Evolutionary conservation across 2,113 vertebrate species (phyloP).

Genomic region (Phrynosoma platyrhinos): DNA sequence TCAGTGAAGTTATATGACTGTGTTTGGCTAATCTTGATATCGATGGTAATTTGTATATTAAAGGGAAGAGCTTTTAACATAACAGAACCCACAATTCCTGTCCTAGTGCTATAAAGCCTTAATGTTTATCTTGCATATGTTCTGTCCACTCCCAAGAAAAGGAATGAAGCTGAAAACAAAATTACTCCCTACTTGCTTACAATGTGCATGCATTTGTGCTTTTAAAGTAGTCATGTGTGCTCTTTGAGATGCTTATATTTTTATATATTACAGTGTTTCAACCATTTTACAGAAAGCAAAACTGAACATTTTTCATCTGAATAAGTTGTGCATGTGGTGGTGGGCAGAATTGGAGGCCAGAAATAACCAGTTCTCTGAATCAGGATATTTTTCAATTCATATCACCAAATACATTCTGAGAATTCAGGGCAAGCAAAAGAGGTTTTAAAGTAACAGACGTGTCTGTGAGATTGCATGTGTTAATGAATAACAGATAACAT

Average conservation of each 20-base stretch:
- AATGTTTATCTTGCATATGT: not conserved
- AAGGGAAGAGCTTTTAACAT: not conserved
- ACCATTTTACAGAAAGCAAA: not conserved
- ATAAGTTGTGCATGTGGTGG: no score
- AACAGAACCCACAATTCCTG: not conserved
- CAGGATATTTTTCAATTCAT: no score
- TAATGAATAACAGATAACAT: no score
- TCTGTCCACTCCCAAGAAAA: not conserved
- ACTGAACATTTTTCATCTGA: not conserved
- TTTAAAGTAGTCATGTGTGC: not conserved
- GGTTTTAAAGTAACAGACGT: no score
- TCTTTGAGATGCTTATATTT: not conserved
- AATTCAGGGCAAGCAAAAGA: no score
- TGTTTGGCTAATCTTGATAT: no score
- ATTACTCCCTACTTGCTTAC: not conserved
- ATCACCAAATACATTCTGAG: no score
- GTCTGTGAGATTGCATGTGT: no score
- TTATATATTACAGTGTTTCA: not conserved
- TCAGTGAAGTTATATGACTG: no score
- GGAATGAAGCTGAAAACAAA: not conserved
- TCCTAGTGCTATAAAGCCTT: slow-evolving; percentile 1
- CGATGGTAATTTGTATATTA: not conserved
- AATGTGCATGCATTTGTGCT: not conserved
- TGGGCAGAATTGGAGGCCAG: no score
- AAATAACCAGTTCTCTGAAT: no score